Evolutionary conservation across 1,140 invertebrate genomes (phyloP), one percentile per base, ranked within the genome.

Genomic region (Pseudomyrmex pallidus): DNA sequence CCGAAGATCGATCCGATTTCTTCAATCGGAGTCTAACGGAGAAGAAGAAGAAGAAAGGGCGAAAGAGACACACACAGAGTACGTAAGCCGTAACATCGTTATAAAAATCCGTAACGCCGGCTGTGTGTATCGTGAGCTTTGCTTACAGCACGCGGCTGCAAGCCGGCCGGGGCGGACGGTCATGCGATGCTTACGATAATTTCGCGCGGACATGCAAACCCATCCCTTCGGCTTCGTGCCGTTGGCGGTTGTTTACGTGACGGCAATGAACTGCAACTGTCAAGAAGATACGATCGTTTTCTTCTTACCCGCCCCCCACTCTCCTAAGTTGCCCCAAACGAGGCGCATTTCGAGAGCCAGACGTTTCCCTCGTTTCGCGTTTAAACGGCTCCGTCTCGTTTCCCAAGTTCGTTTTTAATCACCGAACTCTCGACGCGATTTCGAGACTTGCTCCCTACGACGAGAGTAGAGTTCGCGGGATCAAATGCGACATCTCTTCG

Each of bases 201-300:
- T 83, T 77, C 22, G 62, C 20, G 73, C 61, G 50, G 17, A 77
- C 82, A 83, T 83, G 82, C 82, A 77, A 83, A 20, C 82, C 52
- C 50, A 17, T 57, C 73, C 73, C 62, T n/a, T n/a, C 20, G 62
- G 35, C 50, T 77, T 77, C 72, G 80, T 66, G 61, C 20, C 35
- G n/a, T 20, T 5, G 61, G 13, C 52, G 52, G 82, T 66, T 83
- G 82, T 83, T 83, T 83, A 83, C 82, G 82, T 83, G 82, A 83
- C 82, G 73, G 82, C 82, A 77, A 76, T 66, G 73, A 83, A 83
- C 82, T 83, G 82, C 82, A 59, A 83, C 73, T 83, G 82, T 83
- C 82, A 77, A 77, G 73, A 12, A 83, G 82, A 83, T 83, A 83
- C 73, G 82, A 83, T 80, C 76, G 66, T 80, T 35, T 35, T 35